Percentiles rank a stretch among this genome's conserved stretches.
phyloP scores from a whole-genome alignment of 2,888 invertebrate species.

The Rotaria magnacalcarata region DNA sequence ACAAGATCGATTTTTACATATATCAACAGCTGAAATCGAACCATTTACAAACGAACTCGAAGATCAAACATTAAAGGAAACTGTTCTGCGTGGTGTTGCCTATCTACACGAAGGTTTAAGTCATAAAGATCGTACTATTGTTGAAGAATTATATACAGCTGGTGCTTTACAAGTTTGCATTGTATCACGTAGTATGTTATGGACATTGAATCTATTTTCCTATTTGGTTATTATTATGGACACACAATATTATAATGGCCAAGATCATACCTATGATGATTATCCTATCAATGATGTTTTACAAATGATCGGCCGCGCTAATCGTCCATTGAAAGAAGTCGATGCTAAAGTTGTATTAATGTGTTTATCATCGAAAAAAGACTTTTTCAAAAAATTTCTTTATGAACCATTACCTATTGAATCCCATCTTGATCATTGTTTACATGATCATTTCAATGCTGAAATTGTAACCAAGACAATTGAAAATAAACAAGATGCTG shows the following conservation, averaged over 20 bases:
- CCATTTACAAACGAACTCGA: background rate
- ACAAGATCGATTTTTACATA: constrained; percentile 17
- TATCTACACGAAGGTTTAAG: constrained; percentile 92
- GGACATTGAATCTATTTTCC: constrained; percentile 79
- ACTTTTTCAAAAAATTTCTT: constrained; percentile 94
- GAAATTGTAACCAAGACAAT: constrained; percentile 99
- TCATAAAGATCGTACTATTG: constrained; percentile 76
- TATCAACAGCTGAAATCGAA: background rate
- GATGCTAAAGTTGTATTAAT: constrained; percentile 88
- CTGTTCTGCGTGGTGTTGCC: constrained; percentile 86
- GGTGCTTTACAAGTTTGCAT: constrained; percentile 85
- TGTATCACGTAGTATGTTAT: constrained; percentile 82
- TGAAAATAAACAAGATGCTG: constrained; percentile 98
- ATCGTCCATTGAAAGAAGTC: constrained; percentile 82
- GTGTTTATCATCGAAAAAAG: constrained; percentile 94
- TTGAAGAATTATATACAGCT: constrained; percentile 84
- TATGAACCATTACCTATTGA: constrained; percentile 93
- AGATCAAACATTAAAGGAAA: constrained; percentile 73
- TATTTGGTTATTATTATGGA: constrained; percentile 95
- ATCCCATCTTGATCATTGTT: constrained; percentile 91
- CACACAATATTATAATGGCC: constrained; percentile 83
- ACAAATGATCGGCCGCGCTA: constrained; percentile 94
- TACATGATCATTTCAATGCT: constrained; percentile 98
- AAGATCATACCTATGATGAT: constrained; percentile 78
- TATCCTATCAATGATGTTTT: constrained; percentile 93